Conservation (phyloP, 2,113 vertebrate genomes). For the Microtus ochrogaster region DNA sequence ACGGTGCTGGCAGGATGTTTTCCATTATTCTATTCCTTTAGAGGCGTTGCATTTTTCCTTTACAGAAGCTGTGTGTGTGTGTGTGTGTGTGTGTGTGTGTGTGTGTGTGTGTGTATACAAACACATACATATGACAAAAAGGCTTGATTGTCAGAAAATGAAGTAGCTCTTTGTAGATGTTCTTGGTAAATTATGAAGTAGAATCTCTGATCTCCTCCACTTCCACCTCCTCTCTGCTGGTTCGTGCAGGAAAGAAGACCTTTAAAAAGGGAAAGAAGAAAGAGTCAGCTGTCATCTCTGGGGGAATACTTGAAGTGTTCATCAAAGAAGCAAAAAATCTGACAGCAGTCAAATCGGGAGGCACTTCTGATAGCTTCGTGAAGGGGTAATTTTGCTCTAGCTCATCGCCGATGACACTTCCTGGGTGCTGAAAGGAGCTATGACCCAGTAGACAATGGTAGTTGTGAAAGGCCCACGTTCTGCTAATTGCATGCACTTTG, state of each 20-base stretch:
- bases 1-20: neutral
- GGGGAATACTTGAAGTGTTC: slow-evolving; percentile 95
- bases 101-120: neutral
- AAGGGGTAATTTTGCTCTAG: slow-evolving; percentile 90
- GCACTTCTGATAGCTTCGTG: slow-evolving; percentile 96
- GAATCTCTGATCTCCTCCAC: neutral
- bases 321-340: slow-evolving; percentile 98
- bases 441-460: neutral
- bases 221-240: neutral
- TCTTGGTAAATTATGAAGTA: slow-evolving; percentile 51
- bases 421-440: neutral
- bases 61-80: neutral
- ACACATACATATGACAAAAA: neutral
- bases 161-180: slow-evolving; percentile 21
- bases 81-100: neutral
- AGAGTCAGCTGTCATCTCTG: slow-evolving; percentile 88
- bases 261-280: slow-evolving; percentile 93
- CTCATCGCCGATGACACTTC: slow-evolving; percentile 13
- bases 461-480: neutral
- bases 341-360: slow-evolving; percentile 95
- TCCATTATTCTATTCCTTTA: slow-evolving; percentile 7
- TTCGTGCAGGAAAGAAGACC: slow-evolving; percentile 90
- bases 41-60: neutral
- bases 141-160: slow-evolving; percentile 7
- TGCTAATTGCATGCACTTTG: neutral